Evolutionary conservation across 1,140 invertebrate species (phyloP).

Genomic region (Nylanderia fulva): DNA sequence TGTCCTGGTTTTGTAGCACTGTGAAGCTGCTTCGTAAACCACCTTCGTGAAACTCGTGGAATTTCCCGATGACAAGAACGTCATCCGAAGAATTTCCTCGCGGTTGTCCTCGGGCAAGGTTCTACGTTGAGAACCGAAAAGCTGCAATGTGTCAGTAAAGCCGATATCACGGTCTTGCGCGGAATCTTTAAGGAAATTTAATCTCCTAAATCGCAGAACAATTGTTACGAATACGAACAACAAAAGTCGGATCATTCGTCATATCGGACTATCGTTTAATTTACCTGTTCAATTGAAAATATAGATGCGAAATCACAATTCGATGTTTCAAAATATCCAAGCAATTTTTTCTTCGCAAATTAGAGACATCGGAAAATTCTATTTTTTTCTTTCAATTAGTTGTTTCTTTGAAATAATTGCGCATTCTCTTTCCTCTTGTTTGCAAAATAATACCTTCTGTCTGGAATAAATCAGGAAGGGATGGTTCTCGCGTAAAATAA

Average conservation of each 20-base stretch:
- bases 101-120: conserved; percentile 20
- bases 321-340: not conserved
- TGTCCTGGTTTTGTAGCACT: conserved; percentile 34
- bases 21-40: not conserved
- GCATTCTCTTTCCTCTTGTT: not conserved
- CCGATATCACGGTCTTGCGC: not conserved
- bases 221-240: conserved; percentile 10
- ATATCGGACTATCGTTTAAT: not conserved
- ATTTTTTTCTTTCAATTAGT: not conserved
- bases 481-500: not conserved
- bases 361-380: not conserved
- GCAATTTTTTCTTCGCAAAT: not conserved
- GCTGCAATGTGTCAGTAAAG: not conserved
- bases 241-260: not conserved
- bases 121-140: conserved; percentile 21
- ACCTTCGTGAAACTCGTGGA: conserved; percentile 6
- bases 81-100: conserved; percentile 65
- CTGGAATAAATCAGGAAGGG: not conserved
- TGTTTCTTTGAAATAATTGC: not conserved
- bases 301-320: not conserved
- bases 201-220: not conserved
- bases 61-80: conserved; percentile 39
- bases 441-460: not conserved
- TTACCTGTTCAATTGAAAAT: not conserved
- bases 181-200: not conserved